phyloP scores from a whole-genome alignment of 2,113 vertebrate genomes.

The Heteronetta atricapilla region DNA sequence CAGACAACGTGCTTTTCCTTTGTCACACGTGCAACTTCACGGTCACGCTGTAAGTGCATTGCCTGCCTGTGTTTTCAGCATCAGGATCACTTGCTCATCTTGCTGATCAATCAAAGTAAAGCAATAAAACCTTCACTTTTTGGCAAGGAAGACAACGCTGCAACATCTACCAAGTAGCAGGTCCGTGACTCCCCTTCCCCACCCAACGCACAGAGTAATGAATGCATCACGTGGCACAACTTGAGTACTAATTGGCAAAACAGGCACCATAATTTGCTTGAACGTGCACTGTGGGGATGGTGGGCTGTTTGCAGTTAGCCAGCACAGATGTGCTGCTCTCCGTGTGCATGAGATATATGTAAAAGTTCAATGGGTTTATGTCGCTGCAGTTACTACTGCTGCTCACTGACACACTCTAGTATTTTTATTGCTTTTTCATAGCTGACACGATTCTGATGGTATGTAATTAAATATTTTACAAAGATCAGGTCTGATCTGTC shows the following conservation, averaged over 20 bases:
- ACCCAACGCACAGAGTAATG: neutral
- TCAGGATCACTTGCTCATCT: neutral
- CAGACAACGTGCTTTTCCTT: neutral
- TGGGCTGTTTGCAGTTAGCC: conserved; percentile 6
- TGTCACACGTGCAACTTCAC: rapidly evolving
- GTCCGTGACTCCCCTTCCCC: neutral
- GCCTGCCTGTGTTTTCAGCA: neutral
- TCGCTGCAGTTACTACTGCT: conserved; percentile 3
- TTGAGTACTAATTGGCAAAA: conserved; percentile 32
- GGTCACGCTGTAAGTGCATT: neutral
- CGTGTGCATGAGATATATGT: neutral
- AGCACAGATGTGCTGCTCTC: neutral
- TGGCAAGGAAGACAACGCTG: neutral
- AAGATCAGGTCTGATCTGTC: conserved; percentile 39
- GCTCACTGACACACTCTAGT: conserved; percentile 31
- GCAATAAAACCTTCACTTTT: neutral
- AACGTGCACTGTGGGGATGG: neutral
- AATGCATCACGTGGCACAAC: neutral
- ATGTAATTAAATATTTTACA: conserved; percentile 63
- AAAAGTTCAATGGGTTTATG: conserved; percentile 4
- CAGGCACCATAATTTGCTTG: neutral
- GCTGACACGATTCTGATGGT: conserved; percentile 44
- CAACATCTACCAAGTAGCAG: rapidly evolving
- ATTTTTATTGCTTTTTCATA: conserved; percentile 60
- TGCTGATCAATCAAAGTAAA: neutral